Base-by-base conservation (phyloP, 1,140 invertebrate genomes). In the Tetragonula clypearis region DNA sequence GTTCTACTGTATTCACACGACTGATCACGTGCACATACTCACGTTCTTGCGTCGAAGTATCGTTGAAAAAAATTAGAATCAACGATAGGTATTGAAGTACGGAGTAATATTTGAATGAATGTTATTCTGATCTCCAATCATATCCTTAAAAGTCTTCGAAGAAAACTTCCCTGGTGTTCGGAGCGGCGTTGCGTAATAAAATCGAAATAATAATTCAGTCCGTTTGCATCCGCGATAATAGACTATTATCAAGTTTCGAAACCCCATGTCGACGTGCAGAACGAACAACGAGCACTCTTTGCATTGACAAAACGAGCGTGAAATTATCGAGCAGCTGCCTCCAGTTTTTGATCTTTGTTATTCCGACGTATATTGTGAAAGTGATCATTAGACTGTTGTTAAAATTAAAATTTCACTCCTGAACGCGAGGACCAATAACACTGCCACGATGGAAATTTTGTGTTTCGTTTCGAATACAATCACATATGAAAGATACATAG, bases 231-330 rank as follows among this genome's bases (percentile, higher is more conserved):
- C 14, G 41, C 35, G 58, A 73, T 55, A 74, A 74, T 62, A 26
- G 26, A 0, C 41, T 74, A 53, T 62, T 75, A 75, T 66, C 56
- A 56, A 82, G 15, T 55, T 30, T 75, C 23, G 17, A 66, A 76
- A 8, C 21, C 58, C 19, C 11, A 1, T 30, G 19, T 71, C 49
- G 21, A 19, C 26, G 26, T 3, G 1, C 35, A 30, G 12, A 58
- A 19, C 17, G 68, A 58, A 58, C 5, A 72, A 62, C 49, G 4
- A 66, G 23, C 56, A 30, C 60, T 55, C 11, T 11, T 75, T 75
- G 56, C 26, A 55, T 26, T 21, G 66, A 66, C 26, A 49, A 49
- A 12, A 6, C 26, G 5, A 55, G 35, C 30, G 12, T 17, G 12
- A 66, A 76, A 56, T 75, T 58, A 68, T 82, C 30, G 15, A 75